Evolutionary conservation across 2,888 invertebrate genomes (phyloP).

Genomic region (Ectropis crepuscularia): DNA sequence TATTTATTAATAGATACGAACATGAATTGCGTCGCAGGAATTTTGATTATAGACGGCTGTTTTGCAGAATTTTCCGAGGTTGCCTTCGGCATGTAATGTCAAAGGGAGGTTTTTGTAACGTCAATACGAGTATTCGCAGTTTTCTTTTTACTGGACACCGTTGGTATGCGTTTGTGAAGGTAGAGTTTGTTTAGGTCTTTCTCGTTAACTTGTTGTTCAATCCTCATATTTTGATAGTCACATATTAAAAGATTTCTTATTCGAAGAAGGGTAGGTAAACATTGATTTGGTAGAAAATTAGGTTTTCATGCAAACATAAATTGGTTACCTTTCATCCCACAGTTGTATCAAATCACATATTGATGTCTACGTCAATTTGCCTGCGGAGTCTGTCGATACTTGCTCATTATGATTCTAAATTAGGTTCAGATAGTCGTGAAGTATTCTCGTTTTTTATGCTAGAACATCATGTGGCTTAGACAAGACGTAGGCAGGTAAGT

Average conservation of each 20-base stretch:
- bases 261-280: not conserved
- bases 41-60: conserved; percentile 17
- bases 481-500: too few relatives aligned
- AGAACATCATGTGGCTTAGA: too few relatives aligned
- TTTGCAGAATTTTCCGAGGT: conserved; percentile 22
- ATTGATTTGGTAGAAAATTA: conserved; percentile 8
- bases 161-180: conserved; percentile 32
- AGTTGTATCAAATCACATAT: not conserved
- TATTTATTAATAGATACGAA: conserved; percentile 12
- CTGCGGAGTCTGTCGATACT: not conserved
- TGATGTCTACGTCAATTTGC: not conserved
- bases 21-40: conserved; percentile 11
- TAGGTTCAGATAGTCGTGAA: too few relatives aligned
- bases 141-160: conserved; percentile 19
- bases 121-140: conserved; percentile 22
- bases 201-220: not conserved
- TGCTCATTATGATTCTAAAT: too few relatives aligned
- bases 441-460: too few relatives aligned
- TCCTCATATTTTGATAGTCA: conserved; percentile 6
- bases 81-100: conserved; percentile 33
- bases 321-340: conserved; percentile 7
- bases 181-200: conserved; percentile 34
- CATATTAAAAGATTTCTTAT: not conserved
- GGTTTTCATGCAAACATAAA: not conserved
- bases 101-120: conserved; percentile 28